These are phyloP conservation scores for Hymenochirus boettgeri DNA, from an alignment of 2,113 vertebrate genomes.

Conservation along the genomic window DNA sequence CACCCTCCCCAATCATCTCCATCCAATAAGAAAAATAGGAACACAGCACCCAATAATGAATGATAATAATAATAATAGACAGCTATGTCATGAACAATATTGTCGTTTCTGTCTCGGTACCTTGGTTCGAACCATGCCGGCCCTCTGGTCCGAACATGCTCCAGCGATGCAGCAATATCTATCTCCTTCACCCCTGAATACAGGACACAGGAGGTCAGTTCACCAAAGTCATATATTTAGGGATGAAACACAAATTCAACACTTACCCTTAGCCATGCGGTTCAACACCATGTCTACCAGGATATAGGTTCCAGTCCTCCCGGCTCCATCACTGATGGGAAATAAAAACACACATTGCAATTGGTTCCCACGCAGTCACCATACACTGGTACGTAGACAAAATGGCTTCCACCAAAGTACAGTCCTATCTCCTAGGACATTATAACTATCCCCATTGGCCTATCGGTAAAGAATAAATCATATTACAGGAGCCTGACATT, in stretches of 20 bases:
- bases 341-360: neutral
- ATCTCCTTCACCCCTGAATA: slow-evolving; percentile 92
- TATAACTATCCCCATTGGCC: too few species aligned
- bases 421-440: too few species aligned
- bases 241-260: too few species aligned
- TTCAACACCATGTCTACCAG: slow-evolving; percentile 97
- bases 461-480: too few species aligned
- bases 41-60: too few species aligned
- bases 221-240: too few species aligned
- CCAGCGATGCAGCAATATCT: slow-evolving; percentile 92
- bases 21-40: too few species aligned
- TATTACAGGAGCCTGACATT: too few species aligned
- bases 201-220: neutral
- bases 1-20: too few species aligned
- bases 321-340: slow-evolving; percentile 81
- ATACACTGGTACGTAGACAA: neutral
- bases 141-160: slow-evolving; percentile 94
- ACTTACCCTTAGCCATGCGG: slow-evolving; percentile 95
- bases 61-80: too few species aligned
- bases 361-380: neutral
- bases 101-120: slow-evolving; percentile 57
- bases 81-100: too few species aligned
- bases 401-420: accelerated
- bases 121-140: slow-evolving; percentile 89
- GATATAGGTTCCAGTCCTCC: slow-evolving; percentile 88